Evolutionary conservation across 1,140 invertebrate species (phyloP).

Genomic region (Adelges cooleyi): DNA sequence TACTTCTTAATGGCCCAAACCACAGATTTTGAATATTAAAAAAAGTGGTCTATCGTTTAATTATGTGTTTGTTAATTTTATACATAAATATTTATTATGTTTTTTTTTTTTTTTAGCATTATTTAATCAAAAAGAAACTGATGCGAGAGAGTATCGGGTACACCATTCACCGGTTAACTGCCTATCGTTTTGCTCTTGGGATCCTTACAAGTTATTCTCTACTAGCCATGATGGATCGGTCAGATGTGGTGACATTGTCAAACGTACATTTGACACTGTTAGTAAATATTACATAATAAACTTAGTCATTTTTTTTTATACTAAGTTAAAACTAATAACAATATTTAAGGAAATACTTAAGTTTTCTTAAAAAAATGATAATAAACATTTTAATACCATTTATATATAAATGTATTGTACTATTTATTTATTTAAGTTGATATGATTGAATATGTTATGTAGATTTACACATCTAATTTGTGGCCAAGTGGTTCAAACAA

Average conservation of each 20-base stretch:
- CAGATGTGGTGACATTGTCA: slow-evolving; percentile 30
- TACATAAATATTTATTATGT: too few species aligned
- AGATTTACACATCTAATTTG: slow-evolving; percentile 32
- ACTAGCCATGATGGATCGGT: slow-evolving; percentile 34
- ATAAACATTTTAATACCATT: too few species aligned
- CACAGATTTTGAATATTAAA: too few species aligned
- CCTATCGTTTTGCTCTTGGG: slow-evolving; percentile 29
- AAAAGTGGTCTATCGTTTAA: too few species aligned
- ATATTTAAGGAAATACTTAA: neutral
- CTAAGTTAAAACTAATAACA: neutral
- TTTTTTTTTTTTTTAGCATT: slow-evolving; percentile 30
- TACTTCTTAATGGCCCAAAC: too few species aligned
- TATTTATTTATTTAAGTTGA: too few species aligned
- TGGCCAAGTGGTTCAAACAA: neutral
- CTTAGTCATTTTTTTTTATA: neutral
- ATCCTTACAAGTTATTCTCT: slow-evolving; percentile 31
- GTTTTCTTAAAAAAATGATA: neutral
- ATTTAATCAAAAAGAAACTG: slow-evolving; percentile 28
- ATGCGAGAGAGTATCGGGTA: slow-evolving; percentile 23
- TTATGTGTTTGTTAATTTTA: too few species aligned
- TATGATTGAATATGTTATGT: too few species aligned
- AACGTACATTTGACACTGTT: slow-evolving; percentile 31
- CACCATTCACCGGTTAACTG: slow-evolving; percentile 33
- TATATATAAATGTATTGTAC: too few species aligned
- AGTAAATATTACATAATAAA: neutral